Percentiles rank a stretch among this genome's conserved stretches.
Evolutionary conservation across 2,797 vertebrate species (phyloP).

Genomic region (Oreochromis grahami): DNA sequence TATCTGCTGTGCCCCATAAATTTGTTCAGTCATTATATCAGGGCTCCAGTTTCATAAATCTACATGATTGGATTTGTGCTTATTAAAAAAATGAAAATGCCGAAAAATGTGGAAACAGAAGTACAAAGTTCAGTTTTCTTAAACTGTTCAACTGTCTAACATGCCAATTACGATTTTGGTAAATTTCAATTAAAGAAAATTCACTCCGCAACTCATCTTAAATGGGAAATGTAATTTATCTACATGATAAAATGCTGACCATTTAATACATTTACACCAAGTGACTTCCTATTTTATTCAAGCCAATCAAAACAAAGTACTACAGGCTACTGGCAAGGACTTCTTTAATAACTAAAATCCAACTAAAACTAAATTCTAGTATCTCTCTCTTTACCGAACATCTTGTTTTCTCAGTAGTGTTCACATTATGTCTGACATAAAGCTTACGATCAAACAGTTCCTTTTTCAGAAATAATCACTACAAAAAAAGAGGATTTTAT

Average conservation of each 20-base stretch:
- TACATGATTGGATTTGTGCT: background rate
- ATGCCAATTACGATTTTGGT: rapidly evolving
- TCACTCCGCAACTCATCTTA: background rate
- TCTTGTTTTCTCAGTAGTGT: background rate
- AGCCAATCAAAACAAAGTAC: background rate
- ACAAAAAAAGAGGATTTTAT: background rate
- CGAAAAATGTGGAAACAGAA: background rate
- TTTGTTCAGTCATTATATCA: background rate
- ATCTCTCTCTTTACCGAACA: background rate
- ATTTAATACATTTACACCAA: background rate
- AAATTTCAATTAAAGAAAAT: background rate
- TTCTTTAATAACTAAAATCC: background rate
- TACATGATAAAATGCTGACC: background rate
- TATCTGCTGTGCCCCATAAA: background rate
- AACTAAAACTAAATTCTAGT: background rate
- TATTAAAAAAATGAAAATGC: background rate
- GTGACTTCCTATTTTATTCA: background rate
- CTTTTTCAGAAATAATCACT: background rate
- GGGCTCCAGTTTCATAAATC: background rate
- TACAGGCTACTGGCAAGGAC: background rate
- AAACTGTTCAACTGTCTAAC: background rate
- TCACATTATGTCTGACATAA: background rate
- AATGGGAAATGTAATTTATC: background rate
- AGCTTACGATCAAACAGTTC: background rate
- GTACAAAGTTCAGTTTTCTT: background rate